Base-by-base conservation (phyloP, 2,113 vertebrate genomes). In the Cyanistes caeruleus region DNA sequence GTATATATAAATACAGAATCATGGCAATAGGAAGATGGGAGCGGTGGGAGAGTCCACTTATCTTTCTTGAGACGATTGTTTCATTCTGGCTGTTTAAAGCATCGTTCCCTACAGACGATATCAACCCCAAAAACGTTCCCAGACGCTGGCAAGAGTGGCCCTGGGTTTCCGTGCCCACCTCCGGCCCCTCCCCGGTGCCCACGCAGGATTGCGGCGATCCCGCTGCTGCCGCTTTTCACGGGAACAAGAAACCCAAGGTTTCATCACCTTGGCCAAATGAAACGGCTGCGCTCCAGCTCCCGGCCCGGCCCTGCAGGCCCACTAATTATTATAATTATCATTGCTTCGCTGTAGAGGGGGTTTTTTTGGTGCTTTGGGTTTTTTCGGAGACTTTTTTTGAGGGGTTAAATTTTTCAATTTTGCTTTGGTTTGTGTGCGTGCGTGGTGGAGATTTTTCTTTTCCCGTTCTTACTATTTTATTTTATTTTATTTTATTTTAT, bases 361-460 rank as follows among this genome's bases (percentile, higher is more conserved):
- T 31, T 51, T 30, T 48, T 48, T 48, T 8, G 0, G 22, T 31
- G 53, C 7, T 0, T 33, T 64, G 7, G 3, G 1, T 2, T 39
- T 49, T 25, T 23, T 3, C n/a, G 2, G 7, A 5, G 3, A 3
- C 4, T 4, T 51, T 33, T 69, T 39, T 43, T 49, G 3, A 8
- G 10, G 15, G 4, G 8, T 56, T 56, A 7, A 8, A 2, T 21
- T 58, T 72, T 64, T 25, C 12, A 1, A 2, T 17, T 11, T 44
- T 63, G 9, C 4, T 56, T 68, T 31, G 6, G 7, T 51, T 83
- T 41, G 3, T 44, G 2, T 27, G 18, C 9, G 17, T 17, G 14
- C 13, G 28, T 24, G 7, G 25, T 28, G 30, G 22, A 15, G 1
- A 7, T 6, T n/a, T 13, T 12, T 3, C 1, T 33, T 27, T 4